Conservation (phyloP, 2,888 invertebrate species). For the Drosophila falleni region DNA sequence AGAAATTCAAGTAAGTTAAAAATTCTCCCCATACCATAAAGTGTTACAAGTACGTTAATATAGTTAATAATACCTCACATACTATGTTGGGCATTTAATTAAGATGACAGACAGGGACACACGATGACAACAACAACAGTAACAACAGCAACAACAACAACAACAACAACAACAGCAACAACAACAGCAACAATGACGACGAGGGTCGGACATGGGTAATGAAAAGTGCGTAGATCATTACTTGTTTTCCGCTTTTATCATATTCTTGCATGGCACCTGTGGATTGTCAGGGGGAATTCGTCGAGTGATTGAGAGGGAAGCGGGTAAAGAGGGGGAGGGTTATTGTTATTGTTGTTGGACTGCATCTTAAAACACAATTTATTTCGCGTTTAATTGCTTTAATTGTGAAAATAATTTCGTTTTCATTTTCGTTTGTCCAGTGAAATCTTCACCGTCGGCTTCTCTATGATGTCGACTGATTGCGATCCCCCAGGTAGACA, state of each 20-base stretch:
- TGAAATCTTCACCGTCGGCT: conserved; percentile 63
- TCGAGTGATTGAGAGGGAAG: neutral
- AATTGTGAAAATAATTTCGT: conserved; percentile 81
- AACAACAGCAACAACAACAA: conserved; percentile 25
- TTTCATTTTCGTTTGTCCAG: conserved; percentile 76
- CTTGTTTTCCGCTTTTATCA: conserved; percentile 59
- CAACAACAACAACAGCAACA: neutral
- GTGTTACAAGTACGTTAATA: conserved; percentile 19
- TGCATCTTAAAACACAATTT: conserved; percentile 71
- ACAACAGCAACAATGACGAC: conserved; percentile 27
- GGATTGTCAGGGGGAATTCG: conserved; percentile 1
- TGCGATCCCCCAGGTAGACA: conserved; percentile 53
- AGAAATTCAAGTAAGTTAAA: neutral
- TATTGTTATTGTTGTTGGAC: conserved; percentile 39
- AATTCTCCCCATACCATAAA: neutral
- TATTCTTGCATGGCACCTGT: conserved; percentile 53
- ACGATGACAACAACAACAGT: neutral
- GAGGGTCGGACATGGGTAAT: conserved; percentile 59
- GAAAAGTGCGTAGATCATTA: conserved; percentile 77
- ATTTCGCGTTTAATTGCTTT: conserved; percentile 78
- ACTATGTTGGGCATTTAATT: conserved; percentile 31
- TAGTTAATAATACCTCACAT: conserved; percentile 23
- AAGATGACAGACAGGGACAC: conserved; percentile 41
- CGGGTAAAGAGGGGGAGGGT: neutral
- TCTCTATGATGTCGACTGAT: conserved; percentile 46